Percentiles rank a stretch among this genome's conserved stretches.
Evolutionary conservation across 2,113 vertebrate genomes (phyloP).

Genomic region (Colaptes auratus): DNA sequence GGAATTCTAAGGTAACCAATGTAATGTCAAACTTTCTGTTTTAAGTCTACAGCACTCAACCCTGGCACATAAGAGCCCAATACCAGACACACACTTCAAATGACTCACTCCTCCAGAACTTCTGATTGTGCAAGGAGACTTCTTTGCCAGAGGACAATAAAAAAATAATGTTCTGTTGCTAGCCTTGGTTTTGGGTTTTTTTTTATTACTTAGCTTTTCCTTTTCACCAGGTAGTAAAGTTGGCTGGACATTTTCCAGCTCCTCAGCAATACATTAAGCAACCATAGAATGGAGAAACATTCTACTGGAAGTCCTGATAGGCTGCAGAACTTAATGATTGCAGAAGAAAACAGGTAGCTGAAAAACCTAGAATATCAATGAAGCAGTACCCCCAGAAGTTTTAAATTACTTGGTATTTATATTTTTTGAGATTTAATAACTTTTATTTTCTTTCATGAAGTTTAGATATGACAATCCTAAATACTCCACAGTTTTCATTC

Average conservation of each 20-base stretch:
- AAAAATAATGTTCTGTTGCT: background rate
- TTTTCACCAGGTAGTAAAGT: background rate
- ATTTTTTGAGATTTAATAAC: background rate
- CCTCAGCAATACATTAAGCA: background rate
- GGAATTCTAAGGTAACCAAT: background rate
- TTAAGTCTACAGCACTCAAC: background rate
- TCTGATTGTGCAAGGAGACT: background rate
- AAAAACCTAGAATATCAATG: background rate
- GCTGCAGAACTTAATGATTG: background rate
- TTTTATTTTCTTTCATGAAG: background rate
- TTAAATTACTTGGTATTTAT: background rate
- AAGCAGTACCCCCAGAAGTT: background rate
- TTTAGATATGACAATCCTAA: background rate
- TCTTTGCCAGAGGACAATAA: background rate
- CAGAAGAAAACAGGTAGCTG: background rate
- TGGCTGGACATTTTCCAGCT: background rate
- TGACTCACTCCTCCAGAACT: background rate
- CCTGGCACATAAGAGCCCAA: accelerated
- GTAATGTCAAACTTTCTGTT: background rate
- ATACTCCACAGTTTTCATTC: background rate
- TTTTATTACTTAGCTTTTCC: background rate
- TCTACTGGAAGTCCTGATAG: background rate
- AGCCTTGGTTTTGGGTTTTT: no score
- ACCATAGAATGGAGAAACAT: background rate
- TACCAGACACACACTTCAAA: background rate